A percentile compares a stretch with the other conserved stretches of the same genome.
Evolutionary conservation across 2,888 invertebrate genomes (phyloP).

Genomic region (Dasypolia templi): DNA sequence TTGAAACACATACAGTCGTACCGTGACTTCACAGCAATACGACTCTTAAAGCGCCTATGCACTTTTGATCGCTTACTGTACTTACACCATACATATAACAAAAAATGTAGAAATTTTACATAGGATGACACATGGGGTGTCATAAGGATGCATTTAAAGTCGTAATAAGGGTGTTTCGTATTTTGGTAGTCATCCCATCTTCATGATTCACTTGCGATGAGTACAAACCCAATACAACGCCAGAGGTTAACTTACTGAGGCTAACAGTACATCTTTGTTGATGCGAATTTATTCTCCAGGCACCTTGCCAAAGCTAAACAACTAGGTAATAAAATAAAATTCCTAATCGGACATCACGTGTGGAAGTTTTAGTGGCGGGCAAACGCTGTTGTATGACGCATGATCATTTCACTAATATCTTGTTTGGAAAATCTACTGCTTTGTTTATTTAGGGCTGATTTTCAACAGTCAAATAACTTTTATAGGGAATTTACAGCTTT

Average conservation of each 20-base stretch:
- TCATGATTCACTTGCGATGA: slow-evolving; percentile 27
- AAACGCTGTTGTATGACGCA: slow-evolving; percentile 72
- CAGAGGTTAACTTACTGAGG: slow-evolving; percentile 47
- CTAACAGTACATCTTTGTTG: slow-evolving; percentile 59
- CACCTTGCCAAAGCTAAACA: slow-evolving; percentile 76
- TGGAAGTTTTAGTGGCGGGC: slow-evolving; percentile 74
- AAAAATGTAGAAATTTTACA: background rate
- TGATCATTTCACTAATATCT: slow-evolving; percentile 39
- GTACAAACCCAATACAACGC: slow-evolving; percentile 4
- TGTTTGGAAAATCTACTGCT: slow-evolving; percentile 42
- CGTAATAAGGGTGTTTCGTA: background rate
- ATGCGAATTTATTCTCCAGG: slow-evolving; percentile 67
- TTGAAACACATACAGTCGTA: too few relatives aligned
- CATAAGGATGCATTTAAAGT: background rate
- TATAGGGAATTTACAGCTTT: background rate
- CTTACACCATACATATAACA: background rate
- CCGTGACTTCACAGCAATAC: too few relatives aligned
- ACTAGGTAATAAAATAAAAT: slow-evolving; percentile 74
- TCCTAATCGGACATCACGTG: slow-evolving; percentile 67
- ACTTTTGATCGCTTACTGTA: too few relatives aligned
- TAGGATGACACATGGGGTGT: background rate
- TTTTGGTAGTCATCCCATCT: slow-evolving; percentile 1
- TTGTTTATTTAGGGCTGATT: slow-evolving; percentile 1
- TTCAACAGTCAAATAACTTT: background rate
- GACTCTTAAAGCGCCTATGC: too few relatives aligned